Conservation (phyloP, 1,140 invertebrate genomes). For the Babylonia areolata region DNA sequence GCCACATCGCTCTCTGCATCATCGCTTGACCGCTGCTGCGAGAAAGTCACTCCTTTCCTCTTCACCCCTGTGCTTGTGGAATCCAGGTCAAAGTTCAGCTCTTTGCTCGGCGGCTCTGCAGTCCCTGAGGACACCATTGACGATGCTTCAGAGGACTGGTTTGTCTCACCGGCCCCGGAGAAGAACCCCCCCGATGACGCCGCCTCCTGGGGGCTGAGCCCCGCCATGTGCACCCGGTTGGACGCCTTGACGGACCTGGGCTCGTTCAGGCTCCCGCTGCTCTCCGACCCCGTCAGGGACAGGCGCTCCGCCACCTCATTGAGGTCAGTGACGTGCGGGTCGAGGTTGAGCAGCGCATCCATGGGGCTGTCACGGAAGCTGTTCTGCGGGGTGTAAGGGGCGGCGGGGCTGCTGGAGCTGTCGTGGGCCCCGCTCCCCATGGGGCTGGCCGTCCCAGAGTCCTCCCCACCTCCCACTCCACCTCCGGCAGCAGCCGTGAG, state of each 20-base stretch:
- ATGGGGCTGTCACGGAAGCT: conserved; percentile 45
- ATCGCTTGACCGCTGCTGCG: not conserved
- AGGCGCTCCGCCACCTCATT: conserved; percentile 44
- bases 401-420: conserved; percentile 26
- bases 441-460: conserved; percentile 22
- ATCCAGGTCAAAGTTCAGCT: not conserved
- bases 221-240: conserved; percentile 13
- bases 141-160: not conserved
- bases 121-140: no score
- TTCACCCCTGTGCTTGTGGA: not conserved
- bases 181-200: conserved; percentile 24
- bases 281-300: conserved; percentile 24
- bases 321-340: conserved; percentile 32
- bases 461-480: conserved; percentile 16
- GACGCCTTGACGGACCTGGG: not conserved
- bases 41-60: conserved; percentile 1
- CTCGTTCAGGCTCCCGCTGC: conserved; percentile 20
- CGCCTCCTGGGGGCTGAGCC: not conserved
- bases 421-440: conserved; percentile 6
- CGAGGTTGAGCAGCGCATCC: not conserved
- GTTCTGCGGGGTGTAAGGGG: conserved; percentile 54
- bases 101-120: not conserved
- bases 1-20: not conserved
- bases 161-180: not conserved
- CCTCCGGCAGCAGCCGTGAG: conserved; percentile 26